Evolutionary conservation across 1,140 invertebrate species (phyloP), one percentile per base, ranked within the genome.

Genomic region (Phenacoccus solenopsis): DNA sequence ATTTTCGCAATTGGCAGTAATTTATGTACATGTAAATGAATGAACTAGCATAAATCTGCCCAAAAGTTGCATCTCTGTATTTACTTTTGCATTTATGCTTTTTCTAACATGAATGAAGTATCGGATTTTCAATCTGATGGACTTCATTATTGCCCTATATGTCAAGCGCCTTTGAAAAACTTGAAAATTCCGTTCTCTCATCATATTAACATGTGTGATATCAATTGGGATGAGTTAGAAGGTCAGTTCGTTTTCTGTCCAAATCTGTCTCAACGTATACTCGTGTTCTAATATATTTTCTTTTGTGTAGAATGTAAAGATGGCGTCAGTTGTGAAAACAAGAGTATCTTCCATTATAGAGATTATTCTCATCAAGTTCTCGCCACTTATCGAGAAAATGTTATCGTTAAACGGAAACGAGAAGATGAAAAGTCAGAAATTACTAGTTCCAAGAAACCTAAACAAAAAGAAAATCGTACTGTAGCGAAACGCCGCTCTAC

Each of bases 271-370:
- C 24, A 21, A 21, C n/a, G 5, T 67, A n/a, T 20, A 20, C 24
- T 25, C 22, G 28, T 24, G 10, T 67, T 5, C 10, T 67, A 4
- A 27, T 28, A 67, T 27, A 68, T 68, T 74, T 74, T 67, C n/a
- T 16, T 49, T 49, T 49, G 38, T 49, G 38, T 70, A 74, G 74
- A 75, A 68, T 75, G 74, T 70, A 69, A 56, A 12, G 21, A 32
- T n/a, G 74, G 74, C 2, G 61, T 59, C 13, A n/a, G 68, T 0
- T 75, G 74, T 68, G 22, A 69, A 1, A 72, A 32, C 69, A 49
- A 68, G 16, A 73, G 67, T 67, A 67, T 75, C 24, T 72, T 72
- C 30, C 74, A 75, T 38, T 75, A 73, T 61, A 70, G 74, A 49
- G 74, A 75, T 28, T 75, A 56, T 61, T 38, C 69, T 1, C 74